A percentile compares a stretch with the other conserved stretches of the same genome.
Conservation (phyloP, 2,113 vertebrate genomes). For the Malurus alboscapulatus region DNA sequence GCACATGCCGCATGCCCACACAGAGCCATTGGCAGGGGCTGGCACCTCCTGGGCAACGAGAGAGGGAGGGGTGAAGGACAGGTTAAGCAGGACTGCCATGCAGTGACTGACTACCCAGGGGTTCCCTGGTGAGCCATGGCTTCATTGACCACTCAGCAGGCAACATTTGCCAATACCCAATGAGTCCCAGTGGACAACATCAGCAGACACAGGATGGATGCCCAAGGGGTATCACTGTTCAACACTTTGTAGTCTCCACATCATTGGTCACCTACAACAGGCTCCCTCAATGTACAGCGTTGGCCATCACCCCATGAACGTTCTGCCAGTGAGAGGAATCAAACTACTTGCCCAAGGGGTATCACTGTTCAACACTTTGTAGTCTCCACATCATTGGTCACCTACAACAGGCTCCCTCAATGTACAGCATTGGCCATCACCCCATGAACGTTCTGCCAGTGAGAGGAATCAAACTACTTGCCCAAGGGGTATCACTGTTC, state of each 20-base stretch:
- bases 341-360: not conserved
- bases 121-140: not conserved
- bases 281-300: not conserved
- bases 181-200: not conserved
- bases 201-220: not conserved
- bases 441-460: not conserved
- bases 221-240: not conserved
- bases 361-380: not conserved
- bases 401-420: not conserved
- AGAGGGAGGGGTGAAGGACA: not conserved
- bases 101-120: not conserved
- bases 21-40: constrained; percentile 67
- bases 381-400: not conserved
- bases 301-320: not conserved
- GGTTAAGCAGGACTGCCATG: not conserved
- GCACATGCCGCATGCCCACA: constrained; percentile 75
- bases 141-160: not conserved
- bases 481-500: not conserved
- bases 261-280: not conserved
- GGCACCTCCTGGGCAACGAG: constrained; percentile 65
- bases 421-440: not conserved
- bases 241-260: not conserved
- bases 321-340: not conserved
- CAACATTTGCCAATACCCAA: not conserved
- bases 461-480: not conserved